Evolutionary conservation across 2,113 vertebrate species (phyloP), one percentile per base, ranked within the genome.

Genomic region (Puma concolor): DNA sequence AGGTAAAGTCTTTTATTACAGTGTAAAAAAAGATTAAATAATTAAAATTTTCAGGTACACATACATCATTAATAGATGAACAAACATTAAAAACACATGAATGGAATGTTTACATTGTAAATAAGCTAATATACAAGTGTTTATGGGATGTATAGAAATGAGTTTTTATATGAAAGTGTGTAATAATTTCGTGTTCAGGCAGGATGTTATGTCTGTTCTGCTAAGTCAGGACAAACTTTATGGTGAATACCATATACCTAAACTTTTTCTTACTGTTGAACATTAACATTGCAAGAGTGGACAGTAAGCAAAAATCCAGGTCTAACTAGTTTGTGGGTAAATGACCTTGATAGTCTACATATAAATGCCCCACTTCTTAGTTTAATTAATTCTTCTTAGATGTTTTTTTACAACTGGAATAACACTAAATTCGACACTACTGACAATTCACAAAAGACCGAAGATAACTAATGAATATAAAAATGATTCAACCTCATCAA

Each of bases 21-120:
- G 23, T 29, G 3, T 89, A 44, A 93, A 77, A 71, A 89, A 80
- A 76, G 25, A 63, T 69, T 67, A 93, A 91, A 86, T 64, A 74
- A 77, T 93, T 80, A 60, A 83, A 71, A 85, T 17, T 76, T 89
- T 83, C 74, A 71, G 13, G 31, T 12, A 77, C 17, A 36, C 23
- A 23, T 88, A 57, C 4, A 29, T 86, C 16, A 90, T 74, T 95
- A 91, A 87, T 95, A 86, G 63, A 86, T 76, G n/a, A 83, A 41
- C 29, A 91, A 74, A 93, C 31, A 72, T 64, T 95, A 67, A 76
- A 88, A 96, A 82, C 21, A 60, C 1, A 27, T n/a, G 29, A 74
- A 48, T 82, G 11, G n/a, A 93, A 48, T 60, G 4, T 81, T 93
- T 90, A 76, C 33, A 72, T 77, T 96, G 15, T 88, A 94, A 91